Evolutionary conservation across 2,797 vertebrate genomes (phyloP), one percentile per base, ranked within the genome.

Genomic region (Paedocypris micromegethes): DNA sequence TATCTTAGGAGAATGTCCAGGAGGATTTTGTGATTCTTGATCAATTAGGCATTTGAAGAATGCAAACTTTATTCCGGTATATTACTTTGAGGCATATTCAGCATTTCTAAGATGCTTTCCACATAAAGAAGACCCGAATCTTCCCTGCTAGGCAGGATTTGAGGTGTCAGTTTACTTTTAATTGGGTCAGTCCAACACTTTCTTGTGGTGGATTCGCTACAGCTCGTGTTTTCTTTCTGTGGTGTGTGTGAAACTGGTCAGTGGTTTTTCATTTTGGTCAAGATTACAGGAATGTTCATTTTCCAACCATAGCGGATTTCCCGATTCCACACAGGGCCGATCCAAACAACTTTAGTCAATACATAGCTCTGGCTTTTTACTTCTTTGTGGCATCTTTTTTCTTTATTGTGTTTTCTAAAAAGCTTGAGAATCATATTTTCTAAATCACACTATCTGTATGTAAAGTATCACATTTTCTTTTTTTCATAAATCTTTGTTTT

Each of bases 341-440:
- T 53, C 42, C 70, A 84, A 86, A 86, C 83, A 84, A n/a, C 5
- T 58, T 63, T 58, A 9, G 2, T 61, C 68, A 41, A 7, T 61
- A 50, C 49, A 58, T 51, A 39, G 52, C 38, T 42, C 67, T 73
- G 44, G 65, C 7, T 39, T 59, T 64, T 46, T 71, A 66, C 45
- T 7, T 42, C 72, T 73, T 68, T 57, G 68, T 52, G 39, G 48
- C 65, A 75, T 78, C 64, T 76, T 71, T 23, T 60, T 9, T 48
- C 41, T 66, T 68, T 60, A 57, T 69, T 62, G 61, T 49, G 54
- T 3, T 0, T 6, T 61, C 72, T 69, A 72, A 76, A 80, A 81
- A 79, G 23, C 23, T 23, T n/a, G n/a, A n/a, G n/a, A n/a, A n/a
- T n/a, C n/a, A n/a, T n/a, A n/a, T n/a, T n/a, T n/a, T n/a, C n/a